Percentiles rank a stretch among this genome's conserved stretches.
phyloP scores from a whole-genome alignment of 2,888 invertebrate species.

The Melanophora roralis region DNA sequence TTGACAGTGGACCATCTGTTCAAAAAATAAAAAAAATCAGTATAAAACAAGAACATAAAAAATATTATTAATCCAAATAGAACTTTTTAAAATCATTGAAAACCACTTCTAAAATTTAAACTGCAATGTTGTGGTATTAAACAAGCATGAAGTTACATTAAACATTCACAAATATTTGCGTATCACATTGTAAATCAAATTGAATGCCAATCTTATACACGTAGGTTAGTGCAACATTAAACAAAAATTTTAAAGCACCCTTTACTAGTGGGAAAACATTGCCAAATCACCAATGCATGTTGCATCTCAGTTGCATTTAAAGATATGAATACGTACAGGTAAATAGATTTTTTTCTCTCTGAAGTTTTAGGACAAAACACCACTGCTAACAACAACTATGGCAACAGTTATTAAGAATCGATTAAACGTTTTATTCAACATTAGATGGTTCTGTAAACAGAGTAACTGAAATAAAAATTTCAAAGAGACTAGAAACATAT shows the following conservation, averaged over 20 bases:
- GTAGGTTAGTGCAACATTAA: neutral
- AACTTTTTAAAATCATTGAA: slow-evolving; percentile 45
- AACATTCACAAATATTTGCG: neutral
- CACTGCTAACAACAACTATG: neutral
- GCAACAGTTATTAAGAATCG: slow-evolving; percentile 4
- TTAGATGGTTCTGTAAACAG: neutral
- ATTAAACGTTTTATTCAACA: neutral
- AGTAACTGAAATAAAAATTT: neutral
- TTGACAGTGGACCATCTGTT: slow-evolving; percentile 87
- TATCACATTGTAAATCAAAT: neutral
- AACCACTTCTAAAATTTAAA: slow-evolving; percentile 9
- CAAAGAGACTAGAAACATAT: too few species aligned
- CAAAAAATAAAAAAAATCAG: slow-evolving; percentile 11
- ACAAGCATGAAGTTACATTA: too few species aligned
- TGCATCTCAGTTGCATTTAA: slow-evolving; percentile 27
- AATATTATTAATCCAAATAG: slow-evolving; percentile 8
- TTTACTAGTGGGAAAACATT: neutral
- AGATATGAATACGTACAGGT: slow-evolving; percentile 21
- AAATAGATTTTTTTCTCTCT: slow-evolving; percentile 21
- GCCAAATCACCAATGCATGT: slow-evolving; percentile 36
- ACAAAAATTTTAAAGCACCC: neutral
- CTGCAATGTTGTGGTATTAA: slow-evolving; percentile 1
- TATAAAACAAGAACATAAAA: slow-evolving; percentile 6
- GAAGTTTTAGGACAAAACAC: neutral
- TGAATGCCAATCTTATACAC: slow-evolving; percentile 14